Evolutionary conservation across 2,797 vertebrate genomes (phyloP).

Genomic region (Novumbra hubbsi): DNA sequence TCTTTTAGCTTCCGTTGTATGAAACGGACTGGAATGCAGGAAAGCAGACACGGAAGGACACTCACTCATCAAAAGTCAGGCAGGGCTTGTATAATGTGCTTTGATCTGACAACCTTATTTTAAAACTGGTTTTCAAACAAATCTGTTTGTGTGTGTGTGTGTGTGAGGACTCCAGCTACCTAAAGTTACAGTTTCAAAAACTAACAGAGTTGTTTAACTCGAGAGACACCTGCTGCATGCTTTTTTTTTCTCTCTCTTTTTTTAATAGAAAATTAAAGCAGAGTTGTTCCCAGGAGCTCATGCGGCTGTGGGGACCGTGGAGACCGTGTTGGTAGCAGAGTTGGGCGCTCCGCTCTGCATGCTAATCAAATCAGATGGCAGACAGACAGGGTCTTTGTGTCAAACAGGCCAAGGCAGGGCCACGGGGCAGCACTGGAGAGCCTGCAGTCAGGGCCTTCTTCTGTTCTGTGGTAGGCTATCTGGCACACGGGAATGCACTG

Average conservation of each 20-base stretch:
- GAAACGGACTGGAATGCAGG: not conserved
- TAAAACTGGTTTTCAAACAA: too few species aligned
- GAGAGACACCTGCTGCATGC: not conserved
- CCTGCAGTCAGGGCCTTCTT: constrained; percentile 57
- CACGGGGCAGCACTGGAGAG: constrained; percentile 46
- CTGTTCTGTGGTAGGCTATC: constrained; percentile 31
- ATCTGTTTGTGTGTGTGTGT: too few species aligned
- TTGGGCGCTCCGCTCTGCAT: constrained; percentile 58
- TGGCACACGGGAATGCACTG: constrained; percentile 58
- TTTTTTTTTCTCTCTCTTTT: too few species aligned
- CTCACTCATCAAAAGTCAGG: too few species aligned
- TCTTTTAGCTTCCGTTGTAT: not conserved
- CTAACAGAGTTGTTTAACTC: not conserved
- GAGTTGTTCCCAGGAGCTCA: constrained; percentile 7
- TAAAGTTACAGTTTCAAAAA: not conserved
- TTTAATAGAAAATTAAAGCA: constrained; percentile 21
- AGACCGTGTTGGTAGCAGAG: constrained; percentile 37
- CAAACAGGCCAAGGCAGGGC: constrained; percentile 36
- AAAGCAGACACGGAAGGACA: not conserved
- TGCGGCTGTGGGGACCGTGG: constrained; percentile 41
- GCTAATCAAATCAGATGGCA: constrained; percentile 68
- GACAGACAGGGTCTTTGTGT: constrained; percentile 72
- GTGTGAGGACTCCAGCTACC: too few species aligned
- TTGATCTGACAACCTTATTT: too few species aligned
- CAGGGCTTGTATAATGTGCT: too few species aligned